Conservation (phyloP, 2,888 invertebrate genomes). For the Epirrhoe alternata region DNA sequence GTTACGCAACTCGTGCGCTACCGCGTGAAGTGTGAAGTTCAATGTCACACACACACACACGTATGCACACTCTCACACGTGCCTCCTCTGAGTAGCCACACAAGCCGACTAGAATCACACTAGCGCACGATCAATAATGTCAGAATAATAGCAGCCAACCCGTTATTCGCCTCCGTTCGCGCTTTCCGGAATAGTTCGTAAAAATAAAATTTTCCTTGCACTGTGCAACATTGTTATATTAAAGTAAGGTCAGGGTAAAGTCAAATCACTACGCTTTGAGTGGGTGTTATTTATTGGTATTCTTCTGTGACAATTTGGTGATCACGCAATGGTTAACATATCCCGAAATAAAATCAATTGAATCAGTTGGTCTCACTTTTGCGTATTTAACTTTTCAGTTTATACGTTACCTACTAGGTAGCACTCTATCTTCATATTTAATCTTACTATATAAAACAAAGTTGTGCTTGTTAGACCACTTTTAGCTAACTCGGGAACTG, state of each 20-base stretch:
- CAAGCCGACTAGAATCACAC: conserved; percentile 49
- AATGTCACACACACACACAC: conserved; percentile 73
- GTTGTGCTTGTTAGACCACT: too few relatives aligned
- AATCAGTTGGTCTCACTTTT: neutral
- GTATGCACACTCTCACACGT: conserved; percentile 48
- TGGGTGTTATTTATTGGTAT: conserved; percentile 40
- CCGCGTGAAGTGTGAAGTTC: conserved; percentile 84
- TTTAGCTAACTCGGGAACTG: too few relatives aligned
- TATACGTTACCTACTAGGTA: neutral
- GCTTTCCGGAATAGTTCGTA: conserved; percentile 80
- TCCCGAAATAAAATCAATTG: conserved; percentile 14
- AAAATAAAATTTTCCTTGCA: conserved; percentile 71
- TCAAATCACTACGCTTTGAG: conserved; percentile 60
- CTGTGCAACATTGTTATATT: conserved; percentile 57
- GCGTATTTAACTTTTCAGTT: neutral
- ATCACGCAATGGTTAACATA: conserved; percentile 8
- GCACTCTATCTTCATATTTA: too few relatives aligned
- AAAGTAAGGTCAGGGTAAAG: conserved; percentile 78
- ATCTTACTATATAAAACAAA: too few relatives aligned
- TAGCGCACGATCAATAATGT: conserved; percentile 64
- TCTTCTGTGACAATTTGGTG: conserved; percentile 40
- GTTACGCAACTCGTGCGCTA: conserved; percentile 79
- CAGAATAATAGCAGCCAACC: conserved; percentile 78
- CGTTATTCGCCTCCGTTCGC: conserved; percentile 79
- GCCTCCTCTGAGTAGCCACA: conserved; percentile 41